Base-by-base conservation (phyloP, 2,888 invertebrate genomes). In the Hylaea fasciaria region DNA sequence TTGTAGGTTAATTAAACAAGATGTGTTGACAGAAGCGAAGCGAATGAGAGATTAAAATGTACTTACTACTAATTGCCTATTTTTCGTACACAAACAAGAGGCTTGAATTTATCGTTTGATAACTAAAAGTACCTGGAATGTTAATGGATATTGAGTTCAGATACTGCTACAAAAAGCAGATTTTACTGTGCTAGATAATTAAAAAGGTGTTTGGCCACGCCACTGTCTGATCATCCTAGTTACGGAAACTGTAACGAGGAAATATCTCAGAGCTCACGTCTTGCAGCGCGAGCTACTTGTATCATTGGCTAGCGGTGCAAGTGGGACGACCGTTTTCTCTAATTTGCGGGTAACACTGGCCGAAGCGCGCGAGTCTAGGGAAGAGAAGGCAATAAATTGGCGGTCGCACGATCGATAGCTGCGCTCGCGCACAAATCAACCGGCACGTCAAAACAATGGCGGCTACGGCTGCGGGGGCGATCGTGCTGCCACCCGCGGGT, bases 371-470 rank as follows among this genome's bases (percentile, higher is more conserved):
- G 68, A 77, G 72, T 74, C 82, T 82, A 79, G 84, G 80, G 81
- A 84, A 83, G 82, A 83, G 81, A 85, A 83, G 83, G 83, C 79
- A 81, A 87, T 89, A 88, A 89, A 88, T 88, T 83, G 86, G 78
- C 78, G 73, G 68, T 66, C 75, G 72, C 72, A 73, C 79, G 82
- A 86, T 86, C 83, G 86, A 88, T 86, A 81, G 81, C 71, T 77
- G 82, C 83, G 82, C 82, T 75, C 75, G 87, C 84, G 86, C 88
- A 86, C 87, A 89, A 89, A 89, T 89, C 89, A 87, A 83, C 83
- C 78, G 82, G 77, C 78, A 84, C 84, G 88, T 87, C 87, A 85
- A 84, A 86, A 83, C 86, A 85, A 85, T 86, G 83, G 82, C 81
- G 81, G 78, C 73, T 70, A 77, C 77, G 77, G 83, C 85, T 87